Evolutionary conservation across 2,797 vertebrate species (phyloP).

Genomic region (Muscicapa striata): DNA sequence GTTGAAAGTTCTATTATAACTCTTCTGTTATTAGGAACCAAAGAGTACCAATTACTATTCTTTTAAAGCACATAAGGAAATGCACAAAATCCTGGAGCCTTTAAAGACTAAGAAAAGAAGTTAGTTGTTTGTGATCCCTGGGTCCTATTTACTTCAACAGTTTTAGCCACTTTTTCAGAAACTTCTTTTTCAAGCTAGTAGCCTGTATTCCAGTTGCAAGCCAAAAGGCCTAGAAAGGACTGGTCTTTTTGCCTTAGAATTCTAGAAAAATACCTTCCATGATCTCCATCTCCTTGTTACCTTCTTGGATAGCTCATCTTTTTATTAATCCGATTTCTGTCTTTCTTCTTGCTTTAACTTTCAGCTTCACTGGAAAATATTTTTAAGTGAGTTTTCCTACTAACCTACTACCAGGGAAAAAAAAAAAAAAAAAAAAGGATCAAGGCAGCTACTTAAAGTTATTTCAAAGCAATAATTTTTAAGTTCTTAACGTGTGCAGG

Average conservation of each 20-base stretch:
- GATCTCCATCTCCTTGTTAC: background rate
- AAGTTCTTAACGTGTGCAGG: background rate
- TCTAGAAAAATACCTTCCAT: background rate
- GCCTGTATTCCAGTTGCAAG: background rate
- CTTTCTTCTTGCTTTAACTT: background rate
- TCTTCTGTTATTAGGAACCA: background rate
- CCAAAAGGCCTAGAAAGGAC: background rate
- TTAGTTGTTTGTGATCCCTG: background rate
- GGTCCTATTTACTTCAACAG: background rate
- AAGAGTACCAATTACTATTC: background rate
- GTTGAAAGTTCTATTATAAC: background rate
- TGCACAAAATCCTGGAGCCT: background rate
- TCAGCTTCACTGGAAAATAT: background rate
- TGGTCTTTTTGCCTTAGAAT: background rate
- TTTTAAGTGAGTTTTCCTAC: background rate
- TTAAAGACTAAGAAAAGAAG: background rate
- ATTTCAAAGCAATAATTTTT: background rate
- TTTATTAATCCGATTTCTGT: background rate
- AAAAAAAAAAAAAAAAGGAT: background rate
- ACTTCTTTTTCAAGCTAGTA: background rate
- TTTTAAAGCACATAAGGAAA: background rate
- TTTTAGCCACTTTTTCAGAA: background rate
- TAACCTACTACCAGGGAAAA: background rate
- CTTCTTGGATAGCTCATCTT: background rate
- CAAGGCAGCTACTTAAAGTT: background rate